A percentile compares a stretch with the other conserved stretches of the same genome.
Evolutionary conservation across 2,113 vertebrate genomes (phyloP).

Genomic region (Leucopsar rothschildi): DNA sequence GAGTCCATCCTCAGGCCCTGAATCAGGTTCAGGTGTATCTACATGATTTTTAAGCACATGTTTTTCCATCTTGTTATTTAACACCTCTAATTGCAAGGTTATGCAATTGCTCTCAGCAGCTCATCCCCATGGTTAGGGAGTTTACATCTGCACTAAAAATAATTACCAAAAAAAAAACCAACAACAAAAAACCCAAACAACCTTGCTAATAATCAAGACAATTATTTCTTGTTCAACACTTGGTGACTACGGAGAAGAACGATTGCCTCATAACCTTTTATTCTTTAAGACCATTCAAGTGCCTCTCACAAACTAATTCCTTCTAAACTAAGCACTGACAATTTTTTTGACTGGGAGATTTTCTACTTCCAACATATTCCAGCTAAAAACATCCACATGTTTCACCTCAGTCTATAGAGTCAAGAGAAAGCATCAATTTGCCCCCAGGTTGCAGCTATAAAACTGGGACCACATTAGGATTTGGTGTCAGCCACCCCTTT

Average conservation of each 20-base stretch:
- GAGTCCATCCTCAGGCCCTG: not conserved
- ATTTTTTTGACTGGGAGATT: not conserved
- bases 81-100: constrained; percentile 11
- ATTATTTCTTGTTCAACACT: not conserved
- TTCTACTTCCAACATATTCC: not conserved
- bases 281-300: not conserved
- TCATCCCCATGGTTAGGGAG: not conserved
- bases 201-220: not conserved
- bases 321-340: not conserved
- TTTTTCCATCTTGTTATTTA: not conserved
- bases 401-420: not conserved
- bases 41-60: not conserved
- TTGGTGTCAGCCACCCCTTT: fast-evolving
- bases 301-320: not conserved
- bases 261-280: not conserved
- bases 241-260: not conserved
- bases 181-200: not conserved
- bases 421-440: not conserved
- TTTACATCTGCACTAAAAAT: not conserved
- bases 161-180: not conserved
- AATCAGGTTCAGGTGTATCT: not conserved
- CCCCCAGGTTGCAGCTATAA: not conserved
- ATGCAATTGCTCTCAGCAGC: not conserved
- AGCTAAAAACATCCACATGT: not conserved
- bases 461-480: fast-evolving